Base-by-base conservation (phyloP, 2,113 vertebrate genomes). In the Stegastes partitus region DNA sequence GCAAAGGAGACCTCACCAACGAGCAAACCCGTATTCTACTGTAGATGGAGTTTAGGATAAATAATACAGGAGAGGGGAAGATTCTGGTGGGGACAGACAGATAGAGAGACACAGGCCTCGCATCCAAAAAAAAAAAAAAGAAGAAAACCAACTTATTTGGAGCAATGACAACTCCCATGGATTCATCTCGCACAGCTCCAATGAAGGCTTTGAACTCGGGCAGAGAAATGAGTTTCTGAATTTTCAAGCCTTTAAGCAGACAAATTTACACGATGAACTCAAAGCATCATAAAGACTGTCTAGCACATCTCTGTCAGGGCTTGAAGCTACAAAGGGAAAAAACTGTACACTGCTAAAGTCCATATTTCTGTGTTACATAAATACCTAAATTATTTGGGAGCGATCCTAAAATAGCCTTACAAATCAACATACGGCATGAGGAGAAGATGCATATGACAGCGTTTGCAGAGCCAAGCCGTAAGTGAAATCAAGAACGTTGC, bases 131-230 rank as follows among this genome's bases (percentile, higher is more conserved):
- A 49, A 68, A 63, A 79, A 54, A 68, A 70, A 16, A 45, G 14
- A 34, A 50, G 58, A 72, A 66, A 23, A 23, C 21, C 25, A 68
- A 39, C 42, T 21, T 44, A 70, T 81, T 86, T 81, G 69, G 45
- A 83, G 81, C 31, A 25, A 78, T 76, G 82, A 87, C 77, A 80
- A 83, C 69, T 89, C 81, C 66, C 69, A 57, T 54, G 59, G 64
- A 76, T 79, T 84, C 75, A 74, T 85, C 59, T 76, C 53, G 2
- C 51, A n/a, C 45, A 34, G 65, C 77, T 58, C 49, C 51, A 49
- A 47, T 63, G 25, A 61, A 56, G 21, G 64, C 79, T 90, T 84
- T 85, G 80, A 87, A 88, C 80, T 85, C 23, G 0, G 21, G 9
- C 45, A 72, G 11, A 71, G 69, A 87, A 86, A 67, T 75, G 34